Evolutionary conservation across 2,113 vertebrate genomes (phyloP), one percentile per base, ranked within the genome.

Genomic region (Peromyscus leucopus): DNA sequence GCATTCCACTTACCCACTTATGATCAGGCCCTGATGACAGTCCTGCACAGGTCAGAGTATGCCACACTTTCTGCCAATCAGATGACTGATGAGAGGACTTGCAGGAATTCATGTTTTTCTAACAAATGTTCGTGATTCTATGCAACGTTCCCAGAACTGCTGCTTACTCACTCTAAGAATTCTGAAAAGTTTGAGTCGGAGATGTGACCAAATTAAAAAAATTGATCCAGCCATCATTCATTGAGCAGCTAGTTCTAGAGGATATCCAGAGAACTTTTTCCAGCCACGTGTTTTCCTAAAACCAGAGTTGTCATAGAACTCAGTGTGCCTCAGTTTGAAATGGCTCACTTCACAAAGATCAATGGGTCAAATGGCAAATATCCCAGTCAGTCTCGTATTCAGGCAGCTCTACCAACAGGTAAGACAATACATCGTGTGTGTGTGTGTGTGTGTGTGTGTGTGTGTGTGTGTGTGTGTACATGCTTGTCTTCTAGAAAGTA

Each of bases 21-120:
- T 76, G 89, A 46, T 92, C 55, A 82, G 15, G 59, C 15, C 39
- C 85, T 82, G 91, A 80, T 65, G 65, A 72, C 83, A 61, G 39
- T 80, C 93, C 71, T 95, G 71, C 2, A 8, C 63, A 96, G 85
- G 94, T 82, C 83, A 96, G 80, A 96, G 90, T n/a, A 78, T 85
- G 1, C 82, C 88, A 74, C 15, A 75, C 31, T 85, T 90, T 79
- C 63, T 82, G 82, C 13, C 72, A 76, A 85, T 92, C 51, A 92
- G 17, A 69, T 69, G 88, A 39, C 65, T 93, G 42, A 21, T 90
- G 21, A 24, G 65, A 78, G 36, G 63, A 39, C 42, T 55, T 94
- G 2, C 8, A 89, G 22, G 28, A 57, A 8, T 19, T 42, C 55
- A 0, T 94, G 96, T 87, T 74, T 61, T n/a, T 76, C 51, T 48